These are phyloP conservation scores for Notarius lentiginosus DNA, from an alignment of 2,113 vertebrate species.

Conservation along the genomic window DNA sequence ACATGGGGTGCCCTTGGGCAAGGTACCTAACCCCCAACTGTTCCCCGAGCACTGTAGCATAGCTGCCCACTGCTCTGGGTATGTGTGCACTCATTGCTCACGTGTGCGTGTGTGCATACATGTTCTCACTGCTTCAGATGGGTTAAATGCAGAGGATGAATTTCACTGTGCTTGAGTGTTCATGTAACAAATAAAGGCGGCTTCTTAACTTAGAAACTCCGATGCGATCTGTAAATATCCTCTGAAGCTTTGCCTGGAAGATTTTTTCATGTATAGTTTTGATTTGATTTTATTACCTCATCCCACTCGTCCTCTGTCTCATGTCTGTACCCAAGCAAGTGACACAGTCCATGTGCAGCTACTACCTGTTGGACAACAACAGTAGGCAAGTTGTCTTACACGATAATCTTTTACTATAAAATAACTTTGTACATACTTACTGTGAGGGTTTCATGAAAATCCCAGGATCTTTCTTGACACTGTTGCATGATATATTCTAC, in stretches of 20 bases:
- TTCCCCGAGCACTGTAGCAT: no score
- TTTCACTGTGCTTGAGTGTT: no score
- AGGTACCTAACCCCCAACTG: no score
- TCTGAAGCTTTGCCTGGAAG: background rate
- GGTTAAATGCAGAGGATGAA: no score
- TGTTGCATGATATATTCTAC: conserved; percentile 85
- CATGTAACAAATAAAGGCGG: no score
- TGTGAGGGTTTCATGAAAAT: conserved; percentile 75
- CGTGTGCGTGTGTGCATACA: no score
- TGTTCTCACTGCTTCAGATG: no score
- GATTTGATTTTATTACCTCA: conserved; percentile 70
- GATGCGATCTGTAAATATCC: background rate
- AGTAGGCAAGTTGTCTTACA: background rate
- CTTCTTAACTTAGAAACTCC: background rate
- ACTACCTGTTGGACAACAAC: conserved; percentile 72
- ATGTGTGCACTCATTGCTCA: no score
- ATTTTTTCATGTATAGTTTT: background rate
- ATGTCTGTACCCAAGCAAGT: conserved; percentile 88
- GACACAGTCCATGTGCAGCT: conserved; percentile 87
- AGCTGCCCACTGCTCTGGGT: no score
- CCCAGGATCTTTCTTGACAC: conserved; percentile 69
- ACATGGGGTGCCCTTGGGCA: no score
- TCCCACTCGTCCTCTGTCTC: conserved; percentile 77
- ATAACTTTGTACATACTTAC: conserved; percentile 66
- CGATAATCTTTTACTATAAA: background rate